A percentile compares a stretch with the other conserved stretches of the same genome.
Conservation (phyloP, 2,113 vertebrate species). For the Stegostoma tigrinum region DNA sequence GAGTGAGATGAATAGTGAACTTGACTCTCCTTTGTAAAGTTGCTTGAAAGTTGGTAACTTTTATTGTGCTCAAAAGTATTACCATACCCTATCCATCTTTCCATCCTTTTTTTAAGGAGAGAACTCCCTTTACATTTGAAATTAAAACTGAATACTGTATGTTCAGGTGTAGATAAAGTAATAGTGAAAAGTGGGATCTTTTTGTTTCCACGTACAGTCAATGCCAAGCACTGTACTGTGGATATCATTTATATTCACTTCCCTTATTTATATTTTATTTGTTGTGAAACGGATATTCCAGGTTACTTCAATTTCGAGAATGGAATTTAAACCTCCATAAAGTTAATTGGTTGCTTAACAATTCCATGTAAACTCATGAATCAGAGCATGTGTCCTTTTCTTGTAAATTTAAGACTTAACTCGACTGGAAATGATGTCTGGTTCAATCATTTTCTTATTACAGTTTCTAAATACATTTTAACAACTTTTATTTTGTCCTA, state of each 20-base stretch:
- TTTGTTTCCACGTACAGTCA: background rate
- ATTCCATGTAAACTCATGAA: background rate
- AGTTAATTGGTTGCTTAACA: conserved; percentile 28
- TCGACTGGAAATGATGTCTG: background rate
- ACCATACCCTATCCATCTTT: no score
- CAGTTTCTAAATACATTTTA: background rate
- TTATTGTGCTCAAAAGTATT: background rate
- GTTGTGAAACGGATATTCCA: conserved; percentile 33
- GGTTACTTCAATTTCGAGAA: conserved; percentile 29
- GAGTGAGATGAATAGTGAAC: background rate
- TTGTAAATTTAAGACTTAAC: background rate
- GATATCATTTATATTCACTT: conserved; percentile 28
- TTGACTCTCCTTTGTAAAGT: background rate
- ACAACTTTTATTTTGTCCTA: background rate
- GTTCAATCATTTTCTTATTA: background rate
- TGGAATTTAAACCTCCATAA: conserved; percentile 34
- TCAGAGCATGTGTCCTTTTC: background rate
- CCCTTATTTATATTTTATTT: conserved; percentile 37
- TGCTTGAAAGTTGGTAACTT: background rate
- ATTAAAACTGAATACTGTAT: background rate
- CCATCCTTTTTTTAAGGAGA: background rate
- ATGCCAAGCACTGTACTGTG: background rate
- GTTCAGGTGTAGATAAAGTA: background rate
- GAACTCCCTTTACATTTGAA: background rate
- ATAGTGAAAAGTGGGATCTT: background rate